Base-by-base conservation (phyloP, 2,888 invertebrate species). In the Neoaliturus tenellus region DNA sequence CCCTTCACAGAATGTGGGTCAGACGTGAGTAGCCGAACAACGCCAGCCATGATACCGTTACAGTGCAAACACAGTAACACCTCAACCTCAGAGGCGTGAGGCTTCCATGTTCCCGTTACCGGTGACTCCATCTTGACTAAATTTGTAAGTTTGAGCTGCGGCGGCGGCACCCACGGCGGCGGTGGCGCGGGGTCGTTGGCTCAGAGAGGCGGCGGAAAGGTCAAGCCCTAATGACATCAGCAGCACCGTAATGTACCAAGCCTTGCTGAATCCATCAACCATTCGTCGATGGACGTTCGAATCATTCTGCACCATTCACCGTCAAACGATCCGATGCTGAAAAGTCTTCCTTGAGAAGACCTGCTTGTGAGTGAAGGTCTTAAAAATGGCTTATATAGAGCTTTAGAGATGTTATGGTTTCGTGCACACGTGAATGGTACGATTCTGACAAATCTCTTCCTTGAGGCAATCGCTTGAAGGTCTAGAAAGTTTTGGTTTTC, bases 141-240 rank as follows among this genome's bases (percentile, higher is more conserved):
- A 62, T 62, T 62, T 62, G 62, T 62, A 62, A 62, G 62, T 62
- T 62, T 62, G 62, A 28, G n/a, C n/a, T n/a, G n/a, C n/a, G 55
- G 51, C 55, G 55, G 62, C 62, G 62, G 62, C 62, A 62, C 62
- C 62, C 62, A 62, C 62, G 1, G 17, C 10, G 10, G 25, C 55
- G 62, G 31, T 4, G 17, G 51, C 51, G 25, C 55, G 62, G 31
- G 62, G 62, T 62, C 62, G 62, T 20, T 62, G 62, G 62, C 62
- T 62, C 28, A 62, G 62, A 28, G 62, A 62, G 62, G 62, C 62
- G 62, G 25, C 0, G 23, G 31, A 62, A 62, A 62, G 31, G 28
- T 62, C 62, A 62, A 31, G 14, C 25, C 62, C 62, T 62, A 62
- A 62, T 62, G 62, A 62, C 62, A 62, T 62, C 62, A 62, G 62